Evolutionary conservation across 2,888 invertebrate species (phyloP), one percentile per base, ranked within the genome.

Genomic region (Gymnocheta viridis): DNA sequence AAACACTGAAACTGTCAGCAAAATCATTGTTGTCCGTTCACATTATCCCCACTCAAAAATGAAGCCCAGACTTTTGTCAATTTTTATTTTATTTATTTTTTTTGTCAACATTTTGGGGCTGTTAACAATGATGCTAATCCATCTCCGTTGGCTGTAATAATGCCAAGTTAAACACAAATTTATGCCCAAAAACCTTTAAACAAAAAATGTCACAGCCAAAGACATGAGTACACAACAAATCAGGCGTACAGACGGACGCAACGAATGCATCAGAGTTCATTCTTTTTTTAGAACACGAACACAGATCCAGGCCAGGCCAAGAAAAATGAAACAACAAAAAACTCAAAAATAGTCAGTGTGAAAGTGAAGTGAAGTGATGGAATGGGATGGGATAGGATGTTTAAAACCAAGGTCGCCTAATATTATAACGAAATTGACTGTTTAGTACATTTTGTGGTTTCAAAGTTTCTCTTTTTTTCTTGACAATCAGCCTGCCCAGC

Each of bases 51-150:
- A 81, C 77, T 84, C 89, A 87, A 87, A 72, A 72, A 14, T 64
- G 24, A 73, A 54, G 24, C 2, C 7, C 47, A 78, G 82, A 12
- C 10, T 12, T 62, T 4, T 62, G 62, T 60, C 9, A 41, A 29
- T 70, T 32, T 27, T 44, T n/a, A 10, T 41, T 67, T 51, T 17
- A 17, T 27, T 60, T 73, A 32, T 9, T 24, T 35, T 10, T 29
- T n/a, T 24, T 35, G 9, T 29, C 44, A 69, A 76, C 81, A 81
- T 82, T 73, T 82, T 82, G 74, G 60, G 60, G 70, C 82, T 82
- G 84, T 81, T 84, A 88, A 87, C 81, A 84, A 91, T 90, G 91
- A 91, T 90, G 91, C 91, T 91, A 91, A 91, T 91, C 91, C 91
- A 91, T 91, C 91, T 90, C 90, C 83, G 85, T 76, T 83, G 85